Conservation (phyloP, 2,797 vertebrate species). For the Cyclura pinguis region DNA sequence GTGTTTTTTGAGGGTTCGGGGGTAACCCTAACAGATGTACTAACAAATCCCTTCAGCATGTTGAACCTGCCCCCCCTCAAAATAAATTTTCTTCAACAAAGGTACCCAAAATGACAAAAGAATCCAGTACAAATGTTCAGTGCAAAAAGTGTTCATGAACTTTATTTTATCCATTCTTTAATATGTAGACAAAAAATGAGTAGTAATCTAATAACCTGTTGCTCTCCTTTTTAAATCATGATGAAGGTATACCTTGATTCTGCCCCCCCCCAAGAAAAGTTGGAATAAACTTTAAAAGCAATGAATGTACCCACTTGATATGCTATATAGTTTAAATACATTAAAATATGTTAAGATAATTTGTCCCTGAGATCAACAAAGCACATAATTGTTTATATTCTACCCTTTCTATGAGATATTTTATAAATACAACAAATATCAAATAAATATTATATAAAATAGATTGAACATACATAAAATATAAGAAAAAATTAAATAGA, state of each 20-base stretch:
- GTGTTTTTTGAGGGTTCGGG: too few relatives aligned
- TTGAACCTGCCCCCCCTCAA: neutral
- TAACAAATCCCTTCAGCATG: too few relatives aligned
- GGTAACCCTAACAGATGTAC: too few relatives aligned
- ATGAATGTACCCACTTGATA: neutral
- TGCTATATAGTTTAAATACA: neutral
- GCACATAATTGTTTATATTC: neutral
- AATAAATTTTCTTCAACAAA: neutral
- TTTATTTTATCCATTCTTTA: neutral
- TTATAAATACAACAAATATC: neutral
- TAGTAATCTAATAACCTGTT: neutral
- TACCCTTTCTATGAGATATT: neutral
- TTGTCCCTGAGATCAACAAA: neutral
- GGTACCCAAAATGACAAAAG: neutral
- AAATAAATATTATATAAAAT: neutral
- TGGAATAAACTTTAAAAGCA: neutral
- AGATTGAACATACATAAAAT: neutral
- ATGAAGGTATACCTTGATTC: neutral
- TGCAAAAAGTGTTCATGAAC: neutral
- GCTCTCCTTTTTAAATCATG: neutral
- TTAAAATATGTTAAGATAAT: neutral
- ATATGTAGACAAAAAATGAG: neutral
- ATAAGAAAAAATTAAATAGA: neutral
- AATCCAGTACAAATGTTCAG: too few relatives aligned
- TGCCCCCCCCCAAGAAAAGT: too few relatives aligned